These are phyloP conservation scores for Neodiprion fabricii DNA, from an alignment of 1,140 invertebrate genomes.

Conservation along the genomic window DNA sequence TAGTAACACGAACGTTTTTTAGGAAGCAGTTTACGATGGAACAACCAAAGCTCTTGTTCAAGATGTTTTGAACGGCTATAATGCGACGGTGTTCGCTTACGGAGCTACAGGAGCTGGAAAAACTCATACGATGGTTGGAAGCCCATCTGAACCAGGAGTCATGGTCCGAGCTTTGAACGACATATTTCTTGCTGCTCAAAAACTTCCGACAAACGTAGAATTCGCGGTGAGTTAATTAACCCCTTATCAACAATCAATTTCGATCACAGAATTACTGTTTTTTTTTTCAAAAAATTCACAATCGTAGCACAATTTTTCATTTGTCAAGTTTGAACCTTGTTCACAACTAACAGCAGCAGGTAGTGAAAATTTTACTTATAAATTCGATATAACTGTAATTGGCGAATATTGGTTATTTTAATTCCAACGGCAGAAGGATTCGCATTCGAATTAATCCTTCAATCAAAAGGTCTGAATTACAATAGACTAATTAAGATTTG, in stretches of 20 bases:
- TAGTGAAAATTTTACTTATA: too few species aligned
- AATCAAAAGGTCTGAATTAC: too few species aligned
- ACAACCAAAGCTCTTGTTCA: conserved; percentile 84
- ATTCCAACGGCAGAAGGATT: too few species aligned
- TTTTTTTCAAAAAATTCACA: conserved; percentile 10
- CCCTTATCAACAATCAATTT: conserved; percentile 17
- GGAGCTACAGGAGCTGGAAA: conserved; percentile 94
- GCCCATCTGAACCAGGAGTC: conserved; percentile 76
- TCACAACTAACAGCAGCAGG: neutral
- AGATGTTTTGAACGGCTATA: conserved; percentile 91
- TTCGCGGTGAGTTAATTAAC: conserved; percentile 62
- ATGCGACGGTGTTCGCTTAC: conserved; percentile 96
- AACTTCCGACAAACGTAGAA: conserved; percentile 61
- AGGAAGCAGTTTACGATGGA: conserved; percentile 86
- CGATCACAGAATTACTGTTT: neutral
- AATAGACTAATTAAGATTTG: too few species aligned
- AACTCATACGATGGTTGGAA: conserved; percentile 90
- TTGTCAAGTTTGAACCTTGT: too few species aligned
- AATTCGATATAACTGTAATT: too few species aligned
- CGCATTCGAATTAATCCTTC: too few species aligned
- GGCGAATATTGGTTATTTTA: too few species aligned
- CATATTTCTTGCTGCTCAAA: conserved; percentile 74
- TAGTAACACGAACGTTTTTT: conserved; percentile 29
- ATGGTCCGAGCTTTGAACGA: conserved; percentile 88
- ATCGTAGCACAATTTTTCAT: conserved; percentile 8